Percentiles rank a stretch among this genome's conserved stretches.
phyloP scores from a whole-genome alignment of 2,888 invertebrate species.

The Leucophenga montana region DNA sequence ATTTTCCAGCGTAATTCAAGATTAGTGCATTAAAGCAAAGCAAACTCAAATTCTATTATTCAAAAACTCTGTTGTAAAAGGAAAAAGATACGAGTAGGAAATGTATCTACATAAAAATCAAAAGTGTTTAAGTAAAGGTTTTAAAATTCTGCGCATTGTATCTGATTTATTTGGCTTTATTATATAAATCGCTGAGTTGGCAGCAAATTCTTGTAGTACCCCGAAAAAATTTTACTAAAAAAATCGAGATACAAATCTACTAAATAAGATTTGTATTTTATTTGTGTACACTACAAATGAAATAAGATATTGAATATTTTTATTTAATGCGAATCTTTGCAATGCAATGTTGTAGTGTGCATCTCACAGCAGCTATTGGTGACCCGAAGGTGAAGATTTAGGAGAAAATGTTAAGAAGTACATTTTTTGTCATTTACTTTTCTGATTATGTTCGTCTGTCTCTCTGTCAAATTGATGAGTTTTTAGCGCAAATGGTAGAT shows the following conservation, averaged over 20 bases:
- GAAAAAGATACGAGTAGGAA: neutral
- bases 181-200: neutral
- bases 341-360: too few species aligned
- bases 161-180: slow-evolving; percentile 5
- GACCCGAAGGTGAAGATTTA: too few species aligned
- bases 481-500: too few species aligned
- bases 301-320: too few species aligned
- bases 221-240: neutral
- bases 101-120: neutral
- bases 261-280: slow-evolving; percentile 4
- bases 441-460: too few species aligned
- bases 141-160: neutral
- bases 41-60: neutral
- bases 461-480: too few species aligned
- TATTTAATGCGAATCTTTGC: too few species aligned
- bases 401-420: too few species aligned
- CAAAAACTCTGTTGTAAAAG: neutral
- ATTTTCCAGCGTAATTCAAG: neutral
- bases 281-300: neutral
- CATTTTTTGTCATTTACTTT: too few species aligned
- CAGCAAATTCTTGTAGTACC: neutral
- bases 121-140: neutral
- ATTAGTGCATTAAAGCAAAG: neutral
- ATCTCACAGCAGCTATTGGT: too few species aligned
- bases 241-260: neutral